Conservation (phyloP, 2,797 vertebrate genomes). For the Chelmon rostratus region DNA sequence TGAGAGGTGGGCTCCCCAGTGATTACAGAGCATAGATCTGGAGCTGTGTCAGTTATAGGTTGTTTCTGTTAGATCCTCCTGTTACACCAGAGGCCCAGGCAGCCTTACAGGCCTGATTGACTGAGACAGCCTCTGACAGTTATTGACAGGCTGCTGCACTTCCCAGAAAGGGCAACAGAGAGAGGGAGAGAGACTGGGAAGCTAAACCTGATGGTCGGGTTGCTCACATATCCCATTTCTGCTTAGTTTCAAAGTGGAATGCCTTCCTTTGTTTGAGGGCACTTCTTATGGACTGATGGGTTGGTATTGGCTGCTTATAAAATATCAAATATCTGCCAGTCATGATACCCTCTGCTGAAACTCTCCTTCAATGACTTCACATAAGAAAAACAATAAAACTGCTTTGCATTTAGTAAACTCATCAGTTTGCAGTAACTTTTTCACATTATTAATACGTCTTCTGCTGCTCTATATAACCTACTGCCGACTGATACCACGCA, state of each 20-base stretch:
- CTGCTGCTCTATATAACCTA: background rate
- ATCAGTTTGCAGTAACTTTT: background rate
- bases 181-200: constrained; percentile 25
- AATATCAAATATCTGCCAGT: constrained; percentile 52
- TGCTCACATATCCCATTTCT: constrained; percentile 43
- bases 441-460: background rate
- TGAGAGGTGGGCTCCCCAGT: constrained; percentile 72
- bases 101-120: constrained; percentile 71
- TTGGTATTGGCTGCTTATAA: constrained; percentile 32
- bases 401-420: background rate
- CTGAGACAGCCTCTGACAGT: constrained; percentile 78
- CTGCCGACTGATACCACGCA: background rate
- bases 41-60: constrained; percentile 76
- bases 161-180: constrained; percentile 71
- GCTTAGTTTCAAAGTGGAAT: constrained; percentile 5
- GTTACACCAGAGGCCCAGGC: constrained; percentile 69
- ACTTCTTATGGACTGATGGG: constrained; percentile 8
- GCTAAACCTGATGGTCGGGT: constrained; percentile 27
- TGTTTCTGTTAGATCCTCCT: constrained; percentile 76
- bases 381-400: background rate
- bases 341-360: background rate
- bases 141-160: constrained; percentile 79
- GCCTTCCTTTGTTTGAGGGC: constrained; percentile 28
- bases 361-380: constrained; percentile 2
- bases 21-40: constrained; percentile 81